Evolutionary conservation across 2,113 vertebrate genomes (phyloP), one percentile per base, ranked within the genome.

Genomic region (Cercocebus atys): DNA sequence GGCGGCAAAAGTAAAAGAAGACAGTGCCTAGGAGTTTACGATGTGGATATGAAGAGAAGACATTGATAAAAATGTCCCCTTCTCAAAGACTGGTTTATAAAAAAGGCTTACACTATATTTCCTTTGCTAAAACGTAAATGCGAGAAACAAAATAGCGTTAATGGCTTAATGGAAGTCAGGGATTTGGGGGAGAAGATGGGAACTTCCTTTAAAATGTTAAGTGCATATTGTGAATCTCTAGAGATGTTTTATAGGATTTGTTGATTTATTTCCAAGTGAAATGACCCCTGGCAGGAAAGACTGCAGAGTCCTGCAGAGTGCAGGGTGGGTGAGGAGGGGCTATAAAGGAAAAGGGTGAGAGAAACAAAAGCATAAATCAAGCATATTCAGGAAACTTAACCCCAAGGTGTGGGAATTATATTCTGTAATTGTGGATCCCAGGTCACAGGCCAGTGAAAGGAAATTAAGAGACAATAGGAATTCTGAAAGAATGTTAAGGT

Each of bases 121-220:
- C 30, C 47, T 94, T 84, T 85, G 75, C 47, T 84, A 94, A 89
- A 72, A 94, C 43, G n/a, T 84, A 95, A 72, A 59, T 92, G 5
- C 84, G 64, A 66, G 10, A 88, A 75, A 80, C 12, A 38, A n/a
- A 93, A 64, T 78, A 94, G 32, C 3, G 52, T 87, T 68, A 82
- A 25, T 38, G 35, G 22, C 59, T 93, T 92, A 94, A 92, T 32
- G 27, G 64, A 97, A 88, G 76, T 87, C 35, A 35, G 43, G 22
- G 57, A 68, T 38, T 92, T 50, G 9, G 11, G 2, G 32, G 27
- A 38, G 45, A 76, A 64, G 20, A 79, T 45, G 38, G 50, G 38
- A 23, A 64, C 18, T 92, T 35, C 2, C 23, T 92, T 81, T 82
- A 88, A 85, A 76, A 82, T 73, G 38, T 27, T 83, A 68, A 94